These are phyloP conservation scores for Cynocephalus volans DNA, from an alignment of 2,113 vertebrate species.

Conservation along the genomic window DNA sequence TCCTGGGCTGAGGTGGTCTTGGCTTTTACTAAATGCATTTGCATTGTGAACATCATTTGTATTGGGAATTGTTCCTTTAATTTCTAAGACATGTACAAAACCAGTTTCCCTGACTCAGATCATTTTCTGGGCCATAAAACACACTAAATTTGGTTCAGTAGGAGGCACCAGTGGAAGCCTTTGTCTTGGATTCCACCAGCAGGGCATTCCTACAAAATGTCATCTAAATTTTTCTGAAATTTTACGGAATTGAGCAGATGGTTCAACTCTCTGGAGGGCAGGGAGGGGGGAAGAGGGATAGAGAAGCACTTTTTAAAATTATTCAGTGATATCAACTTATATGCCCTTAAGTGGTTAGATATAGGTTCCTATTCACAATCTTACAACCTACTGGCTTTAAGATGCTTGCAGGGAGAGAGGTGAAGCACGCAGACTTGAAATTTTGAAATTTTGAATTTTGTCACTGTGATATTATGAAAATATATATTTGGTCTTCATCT, in stretches of 20 bases:
- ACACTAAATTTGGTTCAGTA: slow-evolving; percentile 69
- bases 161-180: slow-evolving; percentile 35
- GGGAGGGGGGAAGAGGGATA: background rate
- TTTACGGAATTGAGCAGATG: slow-evolving; percentile 71
- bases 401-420: background rate
- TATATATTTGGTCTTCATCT: too few species aligned
- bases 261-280: background rate
- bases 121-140: slow-evolving; percentile 80
- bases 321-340: background rate
- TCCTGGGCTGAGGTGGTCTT: slow-evolving; percentile 5
- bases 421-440: background rate
- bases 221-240: slow-evolving; percentile 64
- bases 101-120: slow-evolving; percentile 59
- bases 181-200: slow-evolving; percentile 47
- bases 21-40: slow-evolving; percentile 49
- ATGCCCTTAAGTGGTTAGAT: background rate
- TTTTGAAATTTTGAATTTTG: slow-evolving; percentile 6
- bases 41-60: slow-evolving; percentile 42
- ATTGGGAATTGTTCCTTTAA: slow-evolving; percentile 75
- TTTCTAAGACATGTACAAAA: slow-evolving; percentile 69
- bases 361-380: background rate
- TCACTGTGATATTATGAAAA: background rate
- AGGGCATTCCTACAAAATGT: slow-evolving; percentile 32
- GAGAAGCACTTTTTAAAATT: background rate
- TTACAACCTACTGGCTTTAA: background rate